Base-by-base conservation (phyloP, 2,797 vertebrate species). In the Cyclopterus lumpus region DNA sequence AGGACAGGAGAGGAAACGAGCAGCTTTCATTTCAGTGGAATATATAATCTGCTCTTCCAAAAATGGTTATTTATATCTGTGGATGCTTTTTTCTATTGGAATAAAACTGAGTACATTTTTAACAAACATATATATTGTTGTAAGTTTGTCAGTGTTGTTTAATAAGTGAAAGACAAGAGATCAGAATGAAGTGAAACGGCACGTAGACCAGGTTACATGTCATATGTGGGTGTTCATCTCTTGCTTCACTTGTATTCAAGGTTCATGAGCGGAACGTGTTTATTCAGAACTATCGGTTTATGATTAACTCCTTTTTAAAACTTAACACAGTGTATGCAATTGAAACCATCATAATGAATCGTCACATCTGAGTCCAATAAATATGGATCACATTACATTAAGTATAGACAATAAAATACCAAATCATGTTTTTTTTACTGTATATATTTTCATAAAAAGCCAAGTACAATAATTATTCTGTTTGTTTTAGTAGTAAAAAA, bases 241-340 rank as follows among this genome's bases (percentile, higher is more conserved):
- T 67, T 46, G 48, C 63, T 60, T 11, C 67, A 67, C 40, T 69
- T 55, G 44, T 70, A 18, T 58, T 67, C 64, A 59, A 24, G 46
- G 69, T 66, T 54, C 38, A 61, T 76, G 76, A 69, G 75, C 75
- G 62, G 74, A 70, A 80, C 15, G 66, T 82, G 65, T 81, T 83
- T 75, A 67, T 73, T 48, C 22, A 53, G 10, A 54, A 60, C 4
- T n/a, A 81, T 10, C 11, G 1, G 68, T 18, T 80, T 75, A 80
- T 79, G 51, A 83, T 83, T 80, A 80, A 81, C 69, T 76, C 4
- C 9, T 38, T 67, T n/a, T 61, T 22, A 36, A 67, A 67, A 70
- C 10, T 24, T 7, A 26, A 55, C 48, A 20, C 63, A 77, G 1
- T 1, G 1, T 58, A 59, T 0, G 14, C 6, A 18, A 18, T 1